Evolutionary conservation across 1,140 invertebrate species (phyloP), one percentile per base, ranked within the genome.

Genomic region (Megalopta genalis): DNA sequence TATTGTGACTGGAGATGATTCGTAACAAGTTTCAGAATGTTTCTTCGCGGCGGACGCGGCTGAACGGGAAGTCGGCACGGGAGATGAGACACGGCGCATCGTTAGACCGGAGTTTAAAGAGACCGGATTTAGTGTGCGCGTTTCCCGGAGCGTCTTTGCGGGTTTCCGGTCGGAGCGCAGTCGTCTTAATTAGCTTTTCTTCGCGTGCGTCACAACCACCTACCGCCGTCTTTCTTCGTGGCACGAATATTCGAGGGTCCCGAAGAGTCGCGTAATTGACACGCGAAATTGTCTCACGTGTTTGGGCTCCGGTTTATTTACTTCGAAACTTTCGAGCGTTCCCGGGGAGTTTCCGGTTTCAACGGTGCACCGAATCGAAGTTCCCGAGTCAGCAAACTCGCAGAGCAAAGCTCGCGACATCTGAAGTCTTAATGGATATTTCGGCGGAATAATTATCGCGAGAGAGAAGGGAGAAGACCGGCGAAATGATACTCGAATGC

Each of bases 261-360:
- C 78, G 57, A 69, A 80, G 65, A 67, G 70, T 54, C 42, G 46
- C 37, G 69, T 80, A 80, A 80, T 80, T 80, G 78, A 80, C 78
- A 67, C 73, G 79, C 74, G 83, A 85, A 85, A 85, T 84, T 85
- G 84, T 85, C 84, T 82, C 83, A 81, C 70, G 74, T 77, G 79
- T 62, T 66, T 65, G 70, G 54, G 37, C 32, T 59, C 74, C 49
- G 64, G 70, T 77, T 85, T 85, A 81, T 85, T 85, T 85, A 73
- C 83, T 49, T 54, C 39, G 10, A 54, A 85, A 85, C 84, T 85
- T 85, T 81, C 64, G 23, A 27, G 27, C 52, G 52, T n/a, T 80
- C 46, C 18, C 23, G 18, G 74, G 27, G n/a, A 84, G 74, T 70
- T 77, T 8, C 62, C 49, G 62, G 25, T 37, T 68, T 75, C 46